Evolutionary conservation across 1,140 invertebrate genomes (phyloP).

Genomic region (Pygmarrhopalites habei): DNA sequence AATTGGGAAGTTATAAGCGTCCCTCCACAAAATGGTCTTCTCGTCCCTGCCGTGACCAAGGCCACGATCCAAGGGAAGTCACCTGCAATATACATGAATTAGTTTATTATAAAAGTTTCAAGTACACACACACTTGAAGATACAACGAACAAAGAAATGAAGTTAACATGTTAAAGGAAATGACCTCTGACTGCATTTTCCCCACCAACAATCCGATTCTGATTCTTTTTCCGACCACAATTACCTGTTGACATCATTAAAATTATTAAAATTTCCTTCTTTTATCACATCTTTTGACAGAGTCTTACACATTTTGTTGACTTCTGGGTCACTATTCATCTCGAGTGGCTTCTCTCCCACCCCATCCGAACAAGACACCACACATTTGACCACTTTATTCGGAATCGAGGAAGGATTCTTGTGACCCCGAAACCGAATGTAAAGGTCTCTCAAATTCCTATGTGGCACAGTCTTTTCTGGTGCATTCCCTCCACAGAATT

Average conservation of each 20-base stretch:
- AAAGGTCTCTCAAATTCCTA: conserved; percentile 27
- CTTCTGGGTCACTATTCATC: neutral
- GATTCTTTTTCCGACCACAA: conserved; percentile 30
- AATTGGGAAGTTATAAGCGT: conserved; percentile 13
- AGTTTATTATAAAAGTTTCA: neutral
- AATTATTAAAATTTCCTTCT: conserved; percentile 6
- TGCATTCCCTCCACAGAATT: conserved; percentile 24
- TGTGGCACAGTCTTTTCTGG: conserved; percentile 11
- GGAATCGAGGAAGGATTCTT: neutral
- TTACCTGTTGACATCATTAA: conserved; percentile 12
- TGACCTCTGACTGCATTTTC: conserved; percentile 28
- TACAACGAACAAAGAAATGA: neutral
- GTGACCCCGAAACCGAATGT: conserved; percentile 21
- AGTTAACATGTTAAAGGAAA: neutral
- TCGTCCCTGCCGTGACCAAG: conserved; percentile 25
- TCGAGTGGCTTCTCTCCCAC: neutral
- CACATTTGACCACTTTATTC: conserved; percentile 23
- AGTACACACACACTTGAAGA: neutral
- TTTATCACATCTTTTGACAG: too few relatives aligned
- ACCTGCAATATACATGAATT: too few relatives aligned
- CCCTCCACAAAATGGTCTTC: conserved; percentile 31
- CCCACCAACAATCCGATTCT: conserved; percentile 34
- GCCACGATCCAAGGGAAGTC: conserved; percentile 38
- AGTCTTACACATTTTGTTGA: neutral
- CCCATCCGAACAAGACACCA: conserved; percentile 14